Conservation (phyloP, 64 coral and sea anemone species). For the Acropora yongei region DNA sequence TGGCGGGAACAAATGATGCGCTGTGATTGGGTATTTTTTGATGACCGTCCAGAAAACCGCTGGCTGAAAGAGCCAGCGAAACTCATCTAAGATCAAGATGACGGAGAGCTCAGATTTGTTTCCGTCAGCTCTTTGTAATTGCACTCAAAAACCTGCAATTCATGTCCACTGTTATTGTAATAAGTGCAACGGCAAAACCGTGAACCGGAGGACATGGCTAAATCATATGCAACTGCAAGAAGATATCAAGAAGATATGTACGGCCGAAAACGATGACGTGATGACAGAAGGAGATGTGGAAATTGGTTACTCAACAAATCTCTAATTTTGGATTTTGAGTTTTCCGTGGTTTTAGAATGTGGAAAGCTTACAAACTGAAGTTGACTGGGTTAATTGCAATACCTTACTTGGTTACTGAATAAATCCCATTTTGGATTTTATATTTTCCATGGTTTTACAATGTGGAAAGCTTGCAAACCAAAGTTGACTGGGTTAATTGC, state of each 20-base stretch:
- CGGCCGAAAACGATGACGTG: neutral
- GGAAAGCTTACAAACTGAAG: conserved; percentile 2
- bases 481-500: neutral
- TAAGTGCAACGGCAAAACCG: conserved; percentile 10
- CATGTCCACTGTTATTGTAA: conserved; percentile 22
- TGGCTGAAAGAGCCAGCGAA: neutral
- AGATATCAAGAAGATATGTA: neutral
- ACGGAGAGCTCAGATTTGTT: neutral
- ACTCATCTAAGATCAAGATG: neutral
- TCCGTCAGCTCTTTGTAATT: conserved; percentile 23
- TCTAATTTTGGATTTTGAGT: too few relatives aligned
- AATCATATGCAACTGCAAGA: conserved; percentile 28
- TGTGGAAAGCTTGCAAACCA: neutral
- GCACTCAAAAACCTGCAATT: neutral
- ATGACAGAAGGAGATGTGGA: neutral
- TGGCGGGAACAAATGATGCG: neutral
- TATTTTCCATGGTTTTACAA: neutral
- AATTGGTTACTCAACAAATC: neutral
- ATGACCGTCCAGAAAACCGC: neutral
- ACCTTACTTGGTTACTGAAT: neutral
- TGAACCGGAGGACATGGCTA: neutral
- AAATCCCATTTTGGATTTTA: neutral
- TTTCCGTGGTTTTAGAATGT: neutral
- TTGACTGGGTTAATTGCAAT: neutral
- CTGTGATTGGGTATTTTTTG: neutral